phyloP scores from a whole-genome alignment of 2,888 invertebrate genomes.

The Thyatira batis region DNA sequence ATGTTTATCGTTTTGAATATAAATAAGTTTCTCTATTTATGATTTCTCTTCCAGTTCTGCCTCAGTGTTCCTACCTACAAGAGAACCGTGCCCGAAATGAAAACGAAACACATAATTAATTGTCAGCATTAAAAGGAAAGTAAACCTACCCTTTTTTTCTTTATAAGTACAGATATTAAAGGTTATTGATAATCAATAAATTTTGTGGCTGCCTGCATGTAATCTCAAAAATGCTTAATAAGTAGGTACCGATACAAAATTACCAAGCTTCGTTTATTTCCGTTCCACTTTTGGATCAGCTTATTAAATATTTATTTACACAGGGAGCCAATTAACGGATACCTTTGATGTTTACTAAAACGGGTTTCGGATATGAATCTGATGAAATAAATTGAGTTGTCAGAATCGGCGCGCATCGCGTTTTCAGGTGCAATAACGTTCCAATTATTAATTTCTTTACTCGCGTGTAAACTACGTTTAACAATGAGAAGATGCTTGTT shows the following conservation, averaged over 20 bases:
- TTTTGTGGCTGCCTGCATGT: neutral
- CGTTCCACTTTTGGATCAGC: slow-evolving; percentile 3
- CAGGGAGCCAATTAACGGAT: slow-evolving; percentile 65
- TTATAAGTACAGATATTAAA: neutral
- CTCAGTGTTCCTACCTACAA: neutral
- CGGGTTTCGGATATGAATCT: slow-evolving; percentile 67
- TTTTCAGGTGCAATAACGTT: slow-evolving; percentile 58
- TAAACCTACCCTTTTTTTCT: neutral
- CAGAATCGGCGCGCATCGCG: slow-evolving; percentile 46
- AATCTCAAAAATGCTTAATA: neutral
- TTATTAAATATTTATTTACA: slow-evolving; percentile 47
- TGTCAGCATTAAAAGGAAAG: neutral
- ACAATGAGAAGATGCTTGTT: slow-evolving; percentile 7
- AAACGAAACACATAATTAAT: neutral
- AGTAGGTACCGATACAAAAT: neutral
- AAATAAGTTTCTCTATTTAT: neutral
- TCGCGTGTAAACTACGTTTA: slow-evolving; percentile 16
- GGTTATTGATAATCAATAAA: neutral
- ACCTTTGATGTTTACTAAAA: slow-evolving; percentile 70
- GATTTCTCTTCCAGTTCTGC: neutral
- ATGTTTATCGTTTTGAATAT: neutral
- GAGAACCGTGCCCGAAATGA: neutral
- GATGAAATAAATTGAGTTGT: slow-evolving; percentile 74
- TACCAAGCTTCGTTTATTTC: slow-evolving; percentile 25
- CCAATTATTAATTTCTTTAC: slow-evolving; percentile 54